A percentile compares a stretch with the other conserved stretches of the same genome.
phyloP scores from a whole-genome alignment of 1,140 invertebrate genomes.

The Elymnias hypermnestra region DNA sequence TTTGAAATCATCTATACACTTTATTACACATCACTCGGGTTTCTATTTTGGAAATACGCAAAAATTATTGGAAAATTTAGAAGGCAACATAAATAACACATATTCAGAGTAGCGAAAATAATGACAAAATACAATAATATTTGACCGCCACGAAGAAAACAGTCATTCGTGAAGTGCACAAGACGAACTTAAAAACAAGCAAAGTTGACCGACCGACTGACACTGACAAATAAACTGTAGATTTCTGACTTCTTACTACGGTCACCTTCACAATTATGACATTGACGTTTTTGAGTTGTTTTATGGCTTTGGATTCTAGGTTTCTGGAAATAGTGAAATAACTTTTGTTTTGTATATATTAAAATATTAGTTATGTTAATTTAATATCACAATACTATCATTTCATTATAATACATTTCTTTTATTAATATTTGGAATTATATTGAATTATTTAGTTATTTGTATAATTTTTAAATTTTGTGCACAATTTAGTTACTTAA shows the following conservation, averaged over 20 bases:
- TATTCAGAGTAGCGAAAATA: constrained; percentile 14
- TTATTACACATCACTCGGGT: constrained; percentile 52
- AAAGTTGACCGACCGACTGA: constrained; percentile 40
- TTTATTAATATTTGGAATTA: too few species aligned
- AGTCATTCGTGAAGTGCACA: constrained; percentile 32
- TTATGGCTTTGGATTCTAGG: too few species aligned
- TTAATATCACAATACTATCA: neutral
- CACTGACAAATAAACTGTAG: too few species aligned
- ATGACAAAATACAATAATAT: constrained; percentile 34
- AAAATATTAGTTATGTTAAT: neutral
- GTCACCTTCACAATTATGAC: constrained; percentile 22
- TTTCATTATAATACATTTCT: too few species aligned
- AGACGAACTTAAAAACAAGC: constrained; percentile 59
- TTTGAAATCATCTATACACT: constrained; percentile 64
- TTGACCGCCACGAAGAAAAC: constrained; percentile 47
- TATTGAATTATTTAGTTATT: too few species aligned
- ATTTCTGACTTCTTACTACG: too few species aligned
- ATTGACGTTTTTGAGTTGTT: neutral
- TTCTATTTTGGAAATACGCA: constrained; percentile 33
- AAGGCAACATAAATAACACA: constrained; percentile 18
- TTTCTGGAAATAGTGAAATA: too few species aligned
- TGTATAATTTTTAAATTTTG: too few species aligned
- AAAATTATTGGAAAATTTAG: constrained; percentile 26
- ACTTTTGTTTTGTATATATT: too few species aligned
- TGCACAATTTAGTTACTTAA: too few species aligned